Evolutionary conservation across 1,140 invertebrate genomes (phyloP).

Genomic region (Lepidurus apus): DNA sequence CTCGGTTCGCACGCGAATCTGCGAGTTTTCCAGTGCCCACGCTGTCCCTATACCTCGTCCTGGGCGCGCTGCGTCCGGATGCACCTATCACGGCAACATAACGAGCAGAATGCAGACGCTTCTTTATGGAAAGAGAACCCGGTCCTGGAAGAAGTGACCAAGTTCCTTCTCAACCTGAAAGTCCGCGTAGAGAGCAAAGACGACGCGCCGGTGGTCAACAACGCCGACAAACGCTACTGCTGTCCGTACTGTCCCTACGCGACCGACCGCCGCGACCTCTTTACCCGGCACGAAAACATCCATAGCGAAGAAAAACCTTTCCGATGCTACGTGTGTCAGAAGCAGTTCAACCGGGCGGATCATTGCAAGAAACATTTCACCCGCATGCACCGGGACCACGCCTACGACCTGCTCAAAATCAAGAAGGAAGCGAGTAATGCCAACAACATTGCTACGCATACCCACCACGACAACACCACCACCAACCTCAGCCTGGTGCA

Average conservation of each 20-base stretch:
- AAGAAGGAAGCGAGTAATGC: conserved; percentile 42
- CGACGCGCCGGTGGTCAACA: conserved; percentile 37
- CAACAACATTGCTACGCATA: conserved; percentile 26
- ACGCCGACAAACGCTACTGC: conserved; percentile 64
- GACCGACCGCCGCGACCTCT: conserved; percentile 85
- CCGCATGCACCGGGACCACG: conserved; percentile 62
- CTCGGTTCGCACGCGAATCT: conserved; percentile 70
- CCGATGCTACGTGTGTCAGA: conserved; percentile 83
- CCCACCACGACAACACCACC: conserved; percentile 34
- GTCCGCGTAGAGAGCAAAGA: conserved; percentile 52
- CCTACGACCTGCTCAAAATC: conserved; percentile 77
- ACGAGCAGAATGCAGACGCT: conserved; percentile 46
- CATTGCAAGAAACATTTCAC: conserved; percentile 91
- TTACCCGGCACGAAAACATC: conserved; percentile 92
- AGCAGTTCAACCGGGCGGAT: conserved; percentile 89
- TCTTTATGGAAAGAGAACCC: conserved; percentile 61
- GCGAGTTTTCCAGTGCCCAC: conserved; percentile 63
- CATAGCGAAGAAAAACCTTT: conserved; percentile 90
- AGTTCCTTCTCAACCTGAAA: conserved; percentile 62
- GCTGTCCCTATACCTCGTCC: conserved; percentile 65
- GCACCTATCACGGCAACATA: conserved; percentile 63
- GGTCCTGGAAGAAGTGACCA: conserved; percentile 65
- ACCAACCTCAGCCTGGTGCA: conserved; percentile 10
- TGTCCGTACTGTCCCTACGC: conserved; percentile 82
- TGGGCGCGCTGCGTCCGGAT: conserved; percentile 68